A percentile compares a stretch with the other conserved stretches of the same genome.
Evolutionary conservation across 2,888 invertebrate species (phyloP).

Genomic region (Platypus cylindrus): DNA sequence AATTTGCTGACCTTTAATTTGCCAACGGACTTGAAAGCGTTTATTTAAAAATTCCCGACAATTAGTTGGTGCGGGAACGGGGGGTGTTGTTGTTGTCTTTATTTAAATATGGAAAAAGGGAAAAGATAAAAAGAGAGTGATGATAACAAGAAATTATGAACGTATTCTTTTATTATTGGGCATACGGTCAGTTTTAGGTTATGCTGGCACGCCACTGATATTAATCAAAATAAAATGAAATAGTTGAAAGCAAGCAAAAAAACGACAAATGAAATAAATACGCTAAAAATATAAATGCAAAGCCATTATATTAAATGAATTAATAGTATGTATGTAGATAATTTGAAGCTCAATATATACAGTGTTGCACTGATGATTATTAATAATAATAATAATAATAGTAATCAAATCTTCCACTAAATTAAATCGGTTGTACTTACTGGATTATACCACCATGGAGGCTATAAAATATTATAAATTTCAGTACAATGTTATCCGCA

Average conservation of each 20-base stretch:
- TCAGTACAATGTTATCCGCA: not conserved
- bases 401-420: constrained; percentile 5
- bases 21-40: constrained; percentile 79
- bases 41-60: constrained; percentile 76
- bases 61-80: constrained; percentile 50
- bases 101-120: constrained; percentile 10
- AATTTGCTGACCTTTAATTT: constrained; percentile 59
- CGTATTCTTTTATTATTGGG: not conserved
- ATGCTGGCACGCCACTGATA: not conserved
- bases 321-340: not conserved
- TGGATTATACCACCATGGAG: constrained; percentile 87
- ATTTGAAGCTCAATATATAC: constrained; percentile 1
- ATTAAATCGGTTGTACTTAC: constrained; percentile 61
- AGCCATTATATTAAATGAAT: constrained; percentile 3
- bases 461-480: constrained; percentile 39
- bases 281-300: constrained; percentile 1
- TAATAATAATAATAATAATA: constrained; percentile 5
- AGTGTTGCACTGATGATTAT: no score
- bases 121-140: constrained; percentile 8
- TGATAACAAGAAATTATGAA: constrained; percentile 3
- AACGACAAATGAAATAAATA: constrained; percentile 1
- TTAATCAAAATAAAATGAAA: not conserved
- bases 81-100: constrained; percentile 66
- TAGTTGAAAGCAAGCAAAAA: not conserved
- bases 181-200: no score